Evolutionary conservation across 2,888 invertebrate species (phyloP).

Genomic region (Rhorus exstirpatorius): DNA sequence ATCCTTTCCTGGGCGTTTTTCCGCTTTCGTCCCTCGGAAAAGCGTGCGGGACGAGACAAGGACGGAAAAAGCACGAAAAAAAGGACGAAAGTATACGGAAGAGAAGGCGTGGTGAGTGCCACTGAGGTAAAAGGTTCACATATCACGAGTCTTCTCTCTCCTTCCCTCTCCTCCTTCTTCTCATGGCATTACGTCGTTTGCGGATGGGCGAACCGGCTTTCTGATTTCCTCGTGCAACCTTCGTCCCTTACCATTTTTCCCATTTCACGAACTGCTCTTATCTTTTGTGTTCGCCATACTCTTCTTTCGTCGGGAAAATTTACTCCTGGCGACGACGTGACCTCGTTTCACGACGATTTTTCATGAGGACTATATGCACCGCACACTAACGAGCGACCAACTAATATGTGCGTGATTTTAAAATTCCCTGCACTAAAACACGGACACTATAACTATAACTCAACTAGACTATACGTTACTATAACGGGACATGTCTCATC

Average conservation of each 20-base stretch:
- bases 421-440: slow-evolving; percentile 78
- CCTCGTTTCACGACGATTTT: slow-evolving; percentile 83
- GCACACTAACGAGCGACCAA: slow-evolving; percentile 70
- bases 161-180: slow-evolving; percentile 22
- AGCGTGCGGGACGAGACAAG: slow-evolving; percentile 13
- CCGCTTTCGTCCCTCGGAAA: slow-evolving; percentile 37
- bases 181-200: slow-evolving; percentile 46
- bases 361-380: slow-evolving; percentile 74
- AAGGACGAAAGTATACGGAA: slow-evolving; percentile 22
- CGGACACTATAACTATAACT: slow-evolving; percentile 52
- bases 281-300: slow-evolving; percentile 79
- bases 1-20: slow-evolving; percentile 53
- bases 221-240: slow-evolving; percentile 48
- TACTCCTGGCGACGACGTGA: slow-evolving; percentile 79
- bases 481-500: slow-evolving; percentile 36
- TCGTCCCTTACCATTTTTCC: slow-evolving; percentile 32
- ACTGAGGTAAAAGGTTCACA: slow-evolving; percentile 67
- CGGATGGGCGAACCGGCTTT: slow-evolving; percentile 47
- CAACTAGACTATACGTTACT: slow-evolving; percentile 66
- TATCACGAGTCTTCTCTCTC: slow-evolving; percentile 46
- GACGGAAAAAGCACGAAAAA: slow-evolving; percentile 2
- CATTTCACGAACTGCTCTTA: slow-evolving; percentile 73
- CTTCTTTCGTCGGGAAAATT: slow-evolving; percentile 80
- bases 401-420: slow-evolving; percentile 75
- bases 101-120: slow-evolving; percentile 57